Evolutionary conservation across 92 coral and sea anemone genomes (phyloP).

Genomic region (Bergia sp.): DNA sequence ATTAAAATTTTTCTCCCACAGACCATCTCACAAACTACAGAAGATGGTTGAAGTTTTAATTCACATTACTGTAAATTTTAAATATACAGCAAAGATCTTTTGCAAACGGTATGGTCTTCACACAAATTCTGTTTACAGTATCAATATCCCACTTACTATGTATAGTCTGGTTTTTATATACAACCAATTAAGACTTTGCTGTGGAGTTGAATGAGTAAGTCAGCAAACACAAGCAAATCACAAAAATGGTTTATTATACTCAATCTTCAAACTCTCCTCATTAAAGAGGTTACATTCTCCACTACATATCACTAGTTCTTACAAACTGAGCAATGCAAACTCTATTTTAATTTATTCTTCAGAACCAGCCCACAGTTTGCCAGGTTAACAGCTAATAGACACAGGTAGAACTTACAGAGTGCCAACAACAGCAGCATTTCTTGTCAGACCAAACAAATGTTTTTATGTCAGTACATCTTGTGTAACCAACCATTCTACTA

Average conservation of each 20-base stretch:
- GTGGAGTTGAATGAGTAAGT: constrained; percentile 32
- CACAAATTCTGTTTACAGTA: not conserved
- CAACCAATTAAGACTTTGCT: not conserved
- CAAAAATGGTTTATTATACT: constrained; percentile 39
- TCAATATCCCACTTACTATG: not conserved
- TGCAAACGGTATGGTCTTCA: not conserved
- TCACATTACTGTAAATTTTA: too few species aligned
- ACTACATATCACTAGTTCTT: not conserved
- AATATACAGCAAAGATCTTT: too few species aligned
- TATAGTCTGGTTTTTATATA: not conserved
- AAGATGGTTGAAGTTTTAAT: too few species aligned
- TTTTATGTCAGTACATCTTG: not conserved
- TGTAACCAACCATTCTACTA: not conserved
- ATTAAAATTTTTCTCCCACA: too few species aligned
- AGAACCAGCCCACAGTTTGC: not conserved
- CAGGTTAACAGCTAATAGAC: constrained; percentile 1
- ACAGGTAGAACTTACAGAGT: not conserved
- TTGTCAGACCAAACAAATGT: not conserved
- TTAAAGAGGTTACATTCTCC: constrained; percentile 36
- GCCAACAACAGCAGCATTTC: not conserved
- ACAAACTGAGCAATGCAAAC: not conserved
- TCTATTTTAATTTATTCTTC: not conserved
- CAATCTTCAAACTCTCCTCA: constrained; percentile 27
- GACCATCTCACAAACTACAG: too few species aligned
- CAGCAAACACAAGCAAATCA: constrained; percentile 49